phyloP scores from a whole-genome alignment of 2,113 vertebrate species.

The Chlorodrepanis virens region DNA sequence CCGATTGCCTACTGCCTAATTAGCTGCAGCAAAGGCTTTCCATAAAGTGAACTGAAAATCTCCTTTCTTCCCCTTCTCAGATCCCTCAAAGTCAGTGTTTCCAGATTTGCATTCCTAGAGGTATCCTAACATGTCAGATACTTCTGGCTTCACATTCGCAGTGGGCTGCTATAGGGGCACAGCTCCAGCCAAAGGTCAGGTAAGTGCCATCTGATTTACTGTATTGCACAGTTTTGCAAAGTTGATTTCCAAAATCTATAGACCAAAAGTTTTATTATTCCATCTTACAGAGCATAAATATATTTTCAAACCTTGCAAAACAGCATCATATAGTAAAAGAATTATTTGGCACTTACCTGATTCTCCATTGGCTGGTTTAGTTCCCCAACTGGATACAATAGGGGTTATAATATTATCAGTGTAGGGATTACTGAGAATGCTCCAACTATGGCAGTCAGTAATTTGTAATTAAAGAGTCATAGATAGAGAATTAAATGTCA shows the following conservation, averaged over 20 bases:
- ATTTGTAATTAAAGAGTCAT: not conserved
- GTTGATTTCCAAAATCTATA: slow-evolving; percentile 34
- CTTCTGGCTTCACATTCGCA: slow-evolving; percentile 29
- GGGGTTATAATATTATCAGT: not conserved
- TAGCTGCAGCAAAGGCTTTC: slow-evolving; percentile 8
- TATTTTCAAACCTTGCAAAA: slow-evolving; percentile 65
- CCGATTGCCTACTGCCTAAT: not conserved
- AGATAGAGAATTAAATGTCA: not conserved
- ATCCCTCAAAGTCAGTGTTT: slow-evolving; percentile 52
- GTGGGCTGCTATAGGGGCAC: slow-evolving; percentile 38
- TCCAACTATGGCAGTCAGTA: not conserved
- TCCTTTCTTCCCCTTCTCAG: slow-evolving; percentile 61
- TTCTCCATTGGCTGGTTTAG: not conserved
- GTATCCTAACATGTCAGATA: slow-evolving; percentile 47
- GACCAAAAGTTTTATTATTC: not conserved
- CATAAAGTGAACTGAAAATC: slow-evolving; percentile 38
- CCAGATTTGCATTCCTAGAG: slow-evolving; percentile 63
- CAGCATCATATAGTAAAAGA: slow-evolving; percentile 62
- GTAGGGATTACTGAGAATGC: not conserved
- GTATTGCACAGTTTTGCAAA: slow-evolving; percentile 65
- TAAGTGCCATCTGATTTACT: slow-evolving; percentile 65
- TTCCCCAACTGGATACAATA: not conserved
- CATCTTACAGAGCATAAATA: not conserved
- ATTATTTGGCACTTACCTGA: slow-evolving; percentile 59
- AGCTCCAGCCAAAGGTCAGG: slow-evolving; percentile 50